Evolutionary conservation across 2,113 vertebrate genomes (phyloP).

Genomic region (Micronisus gabar): DNA sequence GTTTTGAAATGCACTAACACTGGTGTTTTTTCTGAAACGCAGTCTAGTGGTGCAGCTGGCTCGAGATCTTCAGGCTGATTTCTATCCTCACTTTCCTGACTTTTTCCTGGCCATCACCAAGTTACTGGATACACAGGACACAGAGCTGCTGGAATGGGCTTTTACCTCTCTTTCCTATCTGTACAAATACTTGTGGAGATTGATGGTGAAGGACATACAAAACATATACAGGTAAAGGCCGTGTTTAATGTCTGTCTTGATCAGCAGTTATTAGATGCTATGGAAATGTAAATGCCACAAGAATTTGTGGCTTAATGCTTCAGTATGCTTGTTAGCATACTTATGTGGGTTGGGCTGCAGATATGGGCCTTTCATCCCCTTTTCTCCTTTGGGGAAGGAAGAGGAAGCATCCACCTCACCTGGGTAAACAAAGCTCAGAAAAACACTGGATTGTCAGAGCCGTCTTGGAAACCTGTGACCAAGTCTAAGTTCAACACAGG

Average conservation of each 20-base stretch:
- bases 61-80: slow-evolving; percentile 93
- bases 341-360: background rate
- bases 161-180: slow-evolving; percentile 94
- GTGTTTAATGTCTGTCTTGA: background rate
- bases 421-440: background rate
- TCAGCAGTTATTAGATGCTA: background rate
- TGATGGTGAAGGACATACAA: slow-evolving; percentile 94
- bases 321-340: background rate
- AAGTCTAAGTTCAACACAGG: background rate
- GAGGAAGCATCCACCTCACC: background rate
- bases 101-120: slow-evolving; percentile 89
- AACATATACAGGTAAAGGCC: slow-evolving; percentile 87
- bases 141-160: slow-evolving; percentile 90
- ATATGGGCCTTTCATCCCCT: background rate
- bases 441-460: background rate
- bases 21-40: slow-evolving; percentile 4
- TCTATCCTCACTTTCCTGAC: slow-evolving; percentile 93
- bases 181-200: slow-evolving; percentile 95
- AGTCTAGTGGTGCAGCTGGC: slow-evolving; percentile 95
- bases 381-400: background rate
- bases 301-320: background rate
- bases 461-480: background rate
- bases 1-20: background rate
- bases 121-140: slow-evolving; percentile 91
- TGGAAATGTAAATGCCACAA: background rate